These are phyloP conservation scores for Tillus elongatus DNA, from an alignment of 2,888 invertebrate genomes.

Conservation along the genomic window DNA sequence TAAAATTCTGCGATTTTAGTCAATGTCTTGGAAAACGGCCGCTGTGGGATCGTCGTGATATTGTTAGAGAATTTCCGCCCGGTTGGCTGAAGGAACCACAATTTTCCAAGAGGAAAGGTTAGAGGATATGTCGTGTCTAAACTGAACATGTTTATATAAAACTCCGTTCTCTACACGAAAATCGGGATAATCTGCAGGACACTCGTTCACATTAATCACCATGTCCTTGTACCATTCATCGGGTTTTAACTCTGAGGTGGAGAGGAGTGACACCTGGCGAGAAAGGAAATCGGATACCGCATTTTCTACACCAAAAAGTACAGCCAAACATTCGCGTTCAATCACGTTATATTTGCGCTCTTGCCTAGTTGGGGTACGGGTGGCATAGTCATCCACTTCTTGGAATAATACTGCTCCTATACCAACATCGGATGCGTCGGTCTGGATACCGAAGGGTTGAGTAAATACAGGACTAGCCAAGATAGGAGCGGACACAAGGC, in stretches of 20 bases:
- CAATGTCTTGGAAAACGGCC: conserved; percentile 19
- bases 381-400: conserved; percentile 9
- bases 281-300: conserved; percentile 27
- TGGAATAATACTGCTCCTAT: conserved; percentile 17
- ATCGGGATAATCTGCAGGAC: conserved; percentile 15
- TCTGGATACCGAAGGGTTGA: conserved; percentile 15
- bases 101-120: conserved; percentile 20
- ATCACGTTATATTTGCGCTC: conserved; percentile 20
- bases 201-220: conserved; percentile 13
- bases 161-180: conserved; percentile 8
- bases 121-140: neutral
- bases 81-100: conserved; percentile 17
- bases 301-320: conserved; percentile 21
- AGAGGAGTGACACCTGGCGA: too few species aligned
- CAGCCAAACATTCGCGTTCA: conserved; percentile 20
- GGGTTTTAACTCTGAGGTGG: neutral
- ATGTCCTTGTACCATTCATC: conserved; percentile 18
- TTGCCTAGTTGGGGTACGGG: conserved; percentile 13
- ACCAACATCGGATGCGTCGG: conserved; percentile 20
- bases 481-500: conserved; percentile 12
- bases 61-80: conserved; percentile 11
- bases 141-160: conserved; percentile 9
- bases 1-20: conserved; percentile 18
- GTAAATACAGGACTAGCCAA: conserved; percentile 18
- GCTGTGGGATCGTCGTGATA: conserved; percentile 18